Base-by-base conservation (phyloP, 2,888 invertebrate species). In the Encarsia formosa region DNA sequence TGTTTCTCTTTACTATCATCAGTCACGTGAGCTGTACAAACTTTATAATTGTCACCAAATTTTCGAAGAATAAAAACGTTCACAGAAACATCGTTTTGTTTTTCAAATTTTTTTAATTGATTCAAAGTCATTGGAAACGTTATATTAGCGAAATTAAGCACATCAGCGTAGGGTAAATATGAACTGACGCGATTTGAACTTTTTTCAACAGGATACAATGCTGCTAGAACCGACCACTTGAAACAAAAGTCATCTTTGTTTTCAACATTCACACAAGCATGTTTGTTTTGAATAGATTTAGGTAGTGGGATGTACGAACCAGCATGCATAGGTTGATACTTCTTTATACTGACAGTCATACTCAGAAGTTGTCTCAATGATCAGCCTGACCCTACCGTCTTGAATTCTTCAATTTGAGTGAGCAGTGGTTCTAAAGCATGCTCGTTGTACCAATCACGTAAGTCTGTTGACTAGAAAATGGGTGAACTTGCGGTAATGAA, bases 301-400 rank as follows among this genome's bases (percentile, higher is more conserved):
- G 24, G 40, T 15, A 54, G 24, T 3, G 51, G 52, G 24, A 65
- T 57, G 49, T 62, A 65, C 19, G 63, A 62, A 18, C 60, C 58
- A 3, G 56, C 61, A 11, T 45, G 41, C 41, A 60, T 57, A 5
- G 61, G 63, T 20, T 55, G 58, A 39, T 56, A 64, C 34, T 62
- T 57, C 44, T 61, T 63, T 4, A 65, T 61, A 40, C 63, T 60
- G 9, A 65, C 23, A 9, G 46, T 56, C 15, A 64, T 16, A 41
- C 59, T 61, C 11, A 55, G 45, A 20, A 64, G 52, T 6, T 38
- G 38, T 8, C 48, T 47, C 22, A 66, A 37, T 3, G 59, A 47
- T 60, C 61, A 64, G 1, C 63, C 61, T 13, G 56, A 58, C 40
- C 59, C 57, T 18, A 57, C 41, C 43, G 62, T 60, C 39, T 65